Evolutionary conservation across 2,113 vertebrate genomes (phyloP).

Genomic region (Ameiurus melas): DNA sequence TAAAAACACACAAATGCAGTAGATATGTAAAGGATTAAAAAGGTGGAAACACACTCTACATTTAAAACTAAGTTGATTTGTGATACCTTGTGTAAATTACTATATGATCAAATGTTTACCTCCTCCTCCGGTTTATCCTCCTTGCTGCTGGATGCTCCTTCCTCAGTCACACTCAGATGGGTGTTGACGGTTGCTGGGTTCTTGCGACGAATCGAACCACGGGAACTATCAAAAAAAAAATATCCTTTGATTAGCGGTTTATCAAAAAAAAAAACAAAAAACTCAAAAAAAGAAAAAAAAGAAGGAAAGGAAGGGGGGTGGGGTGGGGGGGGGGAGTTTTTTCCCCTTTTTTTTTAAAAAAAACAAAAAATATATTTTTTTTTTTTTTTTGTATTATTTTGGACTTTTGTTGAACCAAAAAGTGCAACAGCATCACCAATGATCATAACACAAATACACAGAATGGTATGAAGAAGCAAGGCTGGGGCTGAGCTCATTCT

Average conservation of each 20-base stretch:
- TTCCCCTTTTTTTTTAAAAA: too few species aligned
- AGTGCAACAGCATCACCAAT: background rate
- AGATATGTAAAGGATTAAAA: background rate
- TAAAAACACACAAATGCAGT: background rate
- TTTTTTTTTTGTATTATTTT: too few species aligned
- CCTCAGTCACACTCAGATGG: constrained; percentile 86
- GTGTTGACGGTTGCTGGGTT: constrained; percentile 85
- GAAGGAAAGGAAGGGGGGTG: too few species aligned
- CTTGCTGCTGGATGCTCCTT: constrained; percentile 80
- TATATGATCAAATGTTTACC: constrained; percentile 65
- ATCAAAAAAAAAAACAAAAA: too few species aligned
- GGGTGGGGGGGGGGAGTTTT: too few species aligned
- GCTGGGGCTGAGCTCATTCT: background rate
- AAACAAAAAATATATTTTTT: too few species aligned
- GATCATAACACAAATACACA: background rate
- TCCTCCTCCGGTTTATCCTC: constrained; percentile 96
- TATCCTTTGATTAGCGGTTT: too few species aligned
- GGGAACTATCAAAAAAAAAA: constrained; percentile 95
- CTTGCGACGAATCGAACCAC: constrained; percentile 94
- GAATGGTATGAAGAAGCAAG: background rate
- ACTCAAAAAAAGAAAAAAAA: too few species aligned
- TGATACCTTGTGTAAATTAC: background rate
- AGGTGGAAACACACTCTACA: background rate
- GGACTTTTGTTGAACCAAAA: background rate
- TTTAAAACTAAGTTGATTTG: background rate